Evolutionary conservation across 2,113 vertebrate species (phyloP), one percentile per base, ranked within the genome.

Genomic region (Maylandia zebra): DNA sequence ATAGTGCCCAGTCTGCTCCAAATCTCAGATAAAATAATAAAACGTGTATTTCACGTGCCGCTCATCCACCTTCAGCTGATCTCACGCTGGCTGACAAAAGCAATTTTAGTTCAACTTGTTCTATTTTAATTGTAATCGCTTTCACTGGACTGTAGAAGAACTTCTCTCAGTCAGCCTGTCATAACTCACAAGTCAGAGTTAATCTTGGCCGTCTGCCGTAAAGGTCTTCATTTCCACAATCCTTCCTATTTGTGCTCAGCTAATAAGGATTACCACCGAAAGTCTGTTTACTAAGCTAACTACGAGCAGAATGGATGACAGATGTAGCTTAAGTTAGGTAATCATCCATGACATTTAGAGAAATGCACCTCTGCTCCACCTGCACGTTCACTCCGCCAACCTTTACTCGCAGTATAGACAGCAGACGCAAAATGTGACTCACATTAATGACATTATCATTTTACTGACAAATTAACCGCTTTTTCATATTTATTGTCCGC

Each of bases 281-380:
- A 89, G 76, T 88, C 87, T 61, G 59, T 90, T 88, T 90, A 74
- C 86, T 83, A 57, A 84, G 71, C 52, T 89, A 89, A 86, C 87
- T 83, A 80, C n/a, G 88, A 92, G 90, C 90, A 91, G 88, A 83
- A 80, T 53, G 85, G 86, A 36, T 57, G 86, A 91, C 92, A 93
- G 93, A 89, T 92, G 91, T 80, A 86, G 61, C 66, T 50, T 86
- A 83, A 85, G 50, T 87, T 85, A 53, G 93, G 94, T 88, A 92
- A 93, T 93, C 64, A 83, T 88, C 85, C 13, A 41, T 91, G 85
- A 88, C 85, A 89, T 91, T 93, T 86, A 19, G 22, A 84, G 84
- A 84, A 48, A 50, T 81, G 13, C 86, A 91, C 76, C 88, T 92
- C 83, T 61, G 34, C 43, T 85, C 64, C 86, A 80, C 61, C 64